phyloP scores from a whole-genome alignment of 2,113 vertebrate genomes.

The Cheirogaleus medius region DNA sequence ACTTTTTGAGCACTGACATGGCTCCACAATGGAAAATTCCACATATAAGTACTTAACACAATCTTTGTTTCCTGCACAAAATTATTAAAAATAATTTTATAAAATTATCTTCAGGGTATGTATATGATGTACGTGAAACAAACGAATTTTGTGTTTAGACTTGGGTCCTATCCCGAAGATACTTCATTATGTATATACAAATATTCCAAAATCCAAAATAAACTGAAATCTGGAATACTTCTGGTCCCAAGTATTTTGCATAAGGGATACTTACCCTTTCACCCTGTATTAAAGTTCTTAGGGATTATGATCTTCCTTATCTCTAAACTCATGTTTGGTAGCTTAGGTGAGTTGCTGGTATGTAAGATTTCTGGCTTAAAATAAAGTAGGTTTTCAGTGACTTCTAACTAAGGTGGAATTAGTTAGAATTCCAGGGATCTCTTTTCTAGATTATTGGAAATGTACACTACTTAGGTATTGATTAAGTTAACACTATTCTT shows the following conservation, averaged over 20 bases:
- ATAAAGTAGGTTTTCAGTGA: not conserved
- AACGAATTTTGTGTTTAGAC: not conserved
- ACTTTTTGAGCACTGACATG: too few relatives aligned
- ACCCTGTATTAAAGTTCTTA: not conserved
- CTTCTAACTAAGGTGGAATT: not conserved
- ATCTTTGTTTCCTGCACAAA: too few relatives aligned
- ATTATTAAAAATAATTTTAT: too few relatives aligned
- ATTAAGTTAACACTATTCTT: not conserved
- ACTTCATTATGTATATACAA: too few relatives aligned
- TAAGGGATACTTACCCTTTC: not conserved
- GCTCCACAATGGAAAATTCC: too few relatives aligned
- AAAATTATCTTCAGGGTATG: not conserved
- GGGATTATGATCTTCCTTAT: not conserved
- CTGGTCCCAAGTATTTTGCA: too few relatives aligned
- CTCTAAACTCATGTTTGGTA: not conserved
- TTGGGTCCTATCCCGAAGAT: not conserved
- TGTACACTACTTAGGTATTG: not conserved
- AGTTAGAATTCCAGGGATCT: too few relatives aligned
- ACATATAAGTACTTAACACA: too few relatives aligned
- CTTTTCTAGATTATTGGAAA: not conserved
- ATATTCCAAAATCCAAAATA: too few relatives aligned
- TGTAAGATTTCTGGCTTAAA: not conserved
- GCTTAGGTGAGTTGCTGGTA: not conserved
- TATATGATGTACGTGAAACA: not conserved
- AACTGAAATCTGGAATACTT: too few relatives aligned